phyloP scores from a whole-genome alignment of 2,113 vertebrate genomes.

The Gallinago undulata region DNA sequence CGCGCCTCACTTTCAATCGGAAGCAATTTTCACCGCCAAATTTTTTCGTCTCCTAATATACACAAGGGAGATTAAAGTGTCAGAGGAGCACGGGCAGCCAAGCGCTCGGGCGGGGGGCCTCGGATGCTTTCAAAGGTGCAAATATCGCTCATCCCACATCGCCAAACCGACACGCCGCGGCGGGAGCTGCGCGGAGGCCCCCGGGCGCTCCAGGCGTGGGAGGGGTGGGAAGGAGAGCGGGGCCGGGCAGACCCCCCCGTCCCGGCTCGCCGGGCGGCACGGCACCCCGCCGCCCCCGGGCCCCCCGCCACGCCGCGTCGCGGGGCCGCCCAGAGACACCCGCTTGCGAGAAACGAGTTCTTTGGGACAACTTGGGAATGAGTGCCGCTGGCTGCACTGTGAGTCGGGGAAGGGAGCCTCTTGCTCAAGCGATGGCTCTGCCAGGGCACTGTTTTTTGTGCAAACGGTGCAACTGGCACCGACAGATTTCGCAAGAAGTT shows the following conservation, averaged over 20 bases:
- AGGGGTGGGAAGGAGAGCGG: not conserved
- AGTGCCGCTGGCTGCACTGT: not conserved
- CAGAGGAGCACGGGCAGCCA: not conserved
- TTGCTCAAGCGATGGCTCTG: not conserved
- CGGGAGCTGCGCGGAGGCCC: not conserved
- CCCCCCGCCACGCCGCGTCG: too few species aligned
- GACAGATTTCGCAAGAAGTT: not conserved
- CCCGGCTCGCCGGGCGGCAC: not conserved
- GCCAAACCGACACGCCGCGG: not conserved
- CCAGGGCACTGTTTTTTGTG: not conserved
- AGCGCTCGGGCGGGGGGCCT: not conserved
- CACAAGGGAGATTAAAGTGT: not conserved
- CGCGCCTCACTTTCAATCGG: not conserved
- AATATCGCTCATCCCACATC: not conserved
- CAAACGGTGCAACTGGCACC: not conserved
- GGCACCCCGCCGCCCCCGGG: too few species aligned
- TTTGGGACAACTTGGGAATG: not conserved
- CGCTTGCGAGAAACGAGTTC: not conserved
- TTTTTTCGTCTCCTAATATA: not conserved
- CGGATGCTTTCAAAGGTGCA: not conserved
- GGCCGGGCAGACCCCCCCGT: not conserved
- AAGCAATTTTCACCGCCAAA: not conserved
- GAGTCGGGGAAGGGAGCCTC: not conserved
- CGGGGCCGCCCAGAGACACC: not conserved
- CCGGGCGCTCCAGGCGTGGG: not conserved